These are phyloP conservation scores for Crotalus tigris DNA, from an alignment of 2,113 vertebrate genomes.

Conservation along the genomic window DNA sequence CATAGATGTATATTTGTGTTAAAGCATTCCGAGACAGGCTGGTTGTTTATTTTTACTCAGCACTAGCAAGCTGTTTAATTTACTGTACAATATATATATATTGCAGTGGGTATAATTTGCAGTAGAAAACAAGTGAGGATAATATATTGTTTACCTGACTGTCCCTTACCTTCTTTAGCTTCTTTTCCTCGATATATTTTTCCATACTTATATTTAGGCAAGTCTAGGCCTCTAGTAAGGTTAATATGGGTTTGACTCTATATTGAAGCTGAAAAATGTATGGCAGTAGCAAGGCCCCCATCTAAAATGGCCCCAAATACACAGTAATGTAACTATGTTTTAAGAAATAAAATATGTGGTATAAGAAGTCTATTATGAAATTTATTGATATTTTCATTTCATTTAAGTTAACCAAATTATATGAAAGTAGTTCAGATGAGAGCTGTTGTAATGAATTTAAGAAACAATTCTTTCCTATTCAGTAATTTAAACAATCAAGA, in stretches of 20 bases:
- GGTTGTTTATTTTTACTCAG: not conserved
- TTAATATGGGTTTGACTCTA: not conserved
- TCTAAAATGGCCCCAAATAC: not conserved
- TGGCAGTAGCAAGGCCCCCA: not conserved
- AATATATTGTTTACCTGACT: not conserved
- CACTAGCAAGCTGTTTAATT: not conserved
- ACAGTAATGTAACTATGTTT: not conserved
- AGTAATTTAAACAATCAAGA: not conserved
- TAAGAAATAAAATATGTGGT: not conserved
- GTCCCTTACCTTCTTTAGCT: not conserved
- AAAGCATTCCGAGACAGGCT: not conserved
- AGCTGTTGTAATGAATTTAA: not conserved
- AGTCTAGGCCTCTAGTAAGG: not conserved
- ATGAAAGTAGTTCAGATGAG: not conserved
- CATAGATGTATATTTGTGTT: not conserved
- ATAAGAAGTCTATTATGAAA: not conserved
- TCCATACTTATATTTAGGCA: not conserved
- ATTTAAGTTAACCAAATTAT: not conserved
- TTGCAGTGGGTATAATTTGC: not conserved
- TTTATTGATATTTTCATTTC: not conserved
- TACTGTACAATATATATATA: not conserved
- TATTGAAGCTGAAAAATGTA: not conserved
- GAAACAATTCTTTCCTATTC: no score
- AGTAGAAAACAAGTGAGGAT: not conserved
- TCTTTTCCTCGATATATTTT: not conserved